Percentiles rank a stretch among this genome's conserved stretches.
These are phyloP conservation scores for Mycalesis mineus DNA, from an alignment of 2,888 invertebrate genomes.

Conservation along the genomic window DNA sequence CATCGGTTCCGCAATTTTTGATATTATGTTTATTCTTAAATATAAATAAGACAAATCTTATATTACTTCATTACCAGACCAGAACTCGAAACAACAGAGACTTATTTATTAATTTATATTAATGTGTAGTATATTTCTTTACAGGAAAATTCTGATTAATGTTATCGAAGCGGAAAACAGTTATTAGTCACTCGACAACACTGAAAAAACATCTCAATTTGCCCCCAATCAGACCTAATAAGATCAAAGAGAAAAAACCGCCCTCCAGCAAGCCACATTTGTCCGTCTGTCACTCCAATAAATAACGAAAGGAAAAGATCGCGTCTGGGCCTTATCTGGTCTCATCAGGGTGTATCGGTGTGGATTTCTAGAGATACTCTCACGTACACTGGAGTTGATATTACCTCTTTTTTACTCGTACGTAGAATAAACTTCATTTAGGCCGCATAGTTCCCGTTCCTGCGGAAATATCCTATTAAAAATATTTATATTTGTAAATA, in stretches of 20 bases:
- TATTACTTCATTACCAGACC: no score
- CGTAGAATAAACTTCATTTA: no score
- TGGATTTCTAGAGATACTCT: constrained; percentile 46
- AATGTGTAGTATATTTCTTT: no score
- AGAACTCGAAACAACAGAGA: no score
- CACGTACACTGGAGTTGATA: constrained; percentile 43
- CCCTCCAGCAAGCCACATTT: constrained; percentile 68
- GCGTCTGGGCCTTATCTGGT: constrained; percentile 71
- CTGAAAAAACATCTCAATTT: constrained; percentile 41
- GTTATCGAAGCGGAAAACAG: neutral
- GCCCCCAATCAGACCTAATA: constrained; percentile 54
- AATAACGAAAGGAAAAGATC: constrained; percentile 70
- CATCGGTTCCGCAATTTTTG: no score
- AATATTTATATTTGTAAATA: no score
- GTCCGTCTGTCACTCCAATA: constrained; percentile 68
- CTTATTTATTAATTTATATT: no score
- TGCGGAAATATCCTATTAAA: no score
- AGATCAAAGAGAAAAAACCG: constrained; percentile 53
- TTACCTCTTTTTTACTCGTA: constrained; percentile 25
- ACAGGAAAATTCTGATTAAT: neutral
- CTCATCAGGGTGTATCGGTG: constrained; percentile 63
- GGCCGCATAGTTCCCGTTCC: no score
- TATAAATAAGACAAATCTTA: no score
- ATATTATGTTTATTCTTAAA: no score
- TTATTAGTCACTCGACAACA: constrained; percentile 4